These are phyloP conservation scores for Drosophila acutilabella DNA, from an alignment of 2,888 invertebrate species.

Conservation along the genomic window DNA sequence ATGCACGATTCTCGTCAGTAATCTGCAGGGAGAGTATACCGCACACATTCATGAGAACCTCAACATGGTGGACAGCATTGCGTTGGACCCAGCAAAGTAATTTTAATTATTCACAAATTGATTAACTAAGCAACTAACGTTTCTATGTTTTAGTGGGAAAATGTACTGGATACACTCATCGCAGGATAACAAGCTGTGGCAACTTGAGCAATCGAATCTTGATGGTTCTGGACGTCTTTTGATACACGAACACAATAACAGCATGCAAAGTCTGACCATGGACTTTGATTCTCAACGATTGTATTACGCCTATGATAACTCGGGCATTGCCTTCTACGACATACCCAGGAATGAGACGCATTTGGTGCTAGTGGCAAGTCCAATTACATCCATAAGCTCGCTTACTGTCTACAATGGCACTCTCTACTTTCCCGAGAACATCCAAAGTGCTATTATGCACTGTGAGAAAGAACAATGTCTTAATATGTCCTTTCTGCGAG, in stretches of 20 bases:
- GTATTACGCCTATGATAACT: slow-evolving; percentile 89
- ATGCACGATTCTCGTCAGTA: slow-evolving; percentile 89
- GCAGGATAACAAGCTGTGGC: slow-evolving; percentile 81
- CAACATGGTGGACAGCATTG: slow-evolving; percentile 88
- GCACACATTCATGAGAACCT: slow-evolving; percentile 85
- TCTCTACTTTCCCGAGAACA: slow-evolving; percentile 90
- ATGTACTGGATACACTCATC: slow-evolving; percentile 87
- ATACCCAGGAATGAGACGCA: slow-evolving; percentile 83
- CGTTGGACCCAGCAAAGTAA: slow-evolving; percentile 88
- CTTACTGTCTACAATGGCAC: slow-evolving; percentile 88
- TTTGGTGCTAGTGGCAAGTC: slow-evolving; percentile 79
- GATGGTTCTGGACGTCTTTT: slow-evolving; percentile 87
- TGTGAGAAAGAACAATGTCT: slow-evolving; percentile 87
- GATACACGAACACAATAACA: slow-evolving; percentile 76
- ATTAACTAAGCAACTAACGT: slow-evolving; percentile 13
- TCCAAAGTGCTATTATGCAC: slow-evolving; percentile 87
- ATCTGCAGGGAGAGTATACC: slow-evolving; percentile 90
- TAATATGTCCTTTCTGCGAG: slow-evolving; percentile 85
- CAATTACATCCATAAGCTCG: slow-evolving; percentile 86
- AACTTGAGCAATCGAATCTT: slow-evolving; percentile 88
- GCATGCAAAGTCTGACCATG: slow-evolving; percentile 87
- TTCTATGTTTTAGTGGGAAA: slow-evolving; percentile 84
- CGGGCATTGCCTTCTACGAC: slow-evolving; percentile 88
- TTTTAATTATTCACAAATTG: slow-evolving; percentile 7
- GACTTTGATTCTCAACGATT: slow-evolving; percentile 87